phyloP scores from a whole-genome alignment of 1,140 invertebrate species.

The roundworm (Caenorhabditis elegans) region DNA sequence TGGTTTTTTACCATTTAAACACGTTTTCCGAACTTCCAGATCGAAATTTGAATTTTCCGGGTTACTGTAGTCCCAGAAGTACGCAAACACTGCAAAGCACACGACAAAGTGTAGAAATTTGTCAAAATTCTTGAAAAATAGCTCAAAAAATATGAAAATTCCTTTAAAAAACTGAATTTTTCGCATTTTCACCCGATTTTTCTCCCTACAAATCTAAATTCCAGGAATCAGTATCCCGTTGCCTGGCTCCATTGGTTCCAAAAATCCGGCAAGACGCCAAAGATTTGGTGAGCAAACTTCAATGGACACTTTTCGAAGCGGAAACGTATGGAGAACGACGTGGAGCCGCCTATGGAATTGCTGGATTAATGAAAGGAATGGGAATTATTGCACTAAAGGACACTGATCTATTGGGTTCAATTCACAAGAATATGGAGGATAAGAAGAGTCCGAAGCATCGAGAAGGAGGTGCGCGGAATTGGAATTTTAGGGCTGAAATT shows the following conservation, averaged over 20 bases:
- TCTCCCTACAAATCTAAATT: slow-evolving; percentile 31
- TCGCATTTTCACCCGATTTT: no score
- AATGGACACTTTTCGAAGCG: slow-evolving; percentile 84
- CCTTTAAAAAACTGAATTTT: no score
- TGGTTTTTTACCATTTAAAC: no score
- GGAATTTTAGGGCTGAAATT: no score
- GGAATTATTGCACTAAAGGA: slow-evolving; percentile 74
- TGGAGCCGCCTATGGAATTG: slow-evolving; percentile 85
- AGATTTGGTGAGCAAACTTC: slow-evolving; percentile 81
- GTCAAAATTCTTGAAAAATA: no score
- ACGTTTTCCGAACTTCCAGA: no score
- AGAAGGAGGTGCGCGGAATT: no score
- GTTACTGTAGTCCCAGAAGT: no score
- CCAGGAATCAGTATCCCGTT: slow-evolving; percentile 92
- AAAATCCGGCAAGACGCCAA: slow-evolving; percentile 72
- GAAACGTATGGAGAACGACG: slow-evolving; percentile 94
- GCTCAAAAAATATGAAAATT: no score
- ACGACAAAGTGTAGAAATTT: no score
- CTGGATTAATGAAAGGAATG: slow-evolving; percentile 86
- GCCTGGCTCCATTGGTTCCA: slow-evolving; percentile 84
- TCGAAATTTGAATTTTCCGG: no score
- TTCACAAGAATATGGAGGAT: slow-evolving; percentile 36
- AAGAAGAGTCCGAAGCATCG: slow-evolving; percentile 35
- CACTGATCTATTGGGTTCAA: not conserved
- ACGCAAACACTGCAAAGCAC: no score